Conservation (phyloP, 2,113 vertebrate species). For the Coryphaenoides rupestris region DNA sequence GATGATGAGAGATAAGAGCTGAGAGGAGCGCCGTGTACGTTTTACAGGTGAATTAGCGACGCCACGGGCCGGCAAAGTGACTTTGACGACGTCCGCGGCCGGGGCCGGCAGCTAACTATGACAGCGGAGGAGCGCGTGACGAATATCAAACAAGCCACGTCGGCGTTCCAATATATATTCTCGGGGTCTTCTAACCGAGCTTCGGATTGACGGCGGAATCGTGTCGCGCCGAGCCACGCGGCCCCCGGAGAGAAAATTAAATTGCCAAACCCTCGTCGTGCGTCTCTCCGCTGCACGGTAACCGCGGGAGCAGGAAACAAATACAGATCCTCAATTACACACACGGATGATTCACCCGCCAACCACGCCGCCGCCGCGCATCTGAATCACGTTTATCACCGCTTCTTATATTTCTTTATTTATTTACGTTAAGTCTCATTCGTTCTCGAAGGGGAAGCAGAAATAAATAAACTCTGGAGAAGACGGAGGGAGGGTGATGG, state of each 20-base stretch:
- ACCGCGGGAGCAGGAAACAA: slow-evolving; percentile 43
- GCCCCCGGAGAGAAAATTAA: slow-evolving; percentile 20
- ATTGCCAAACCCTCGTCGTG: no score
- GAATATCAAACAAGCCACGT: neutral
- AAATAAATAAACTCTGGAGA: slow-evolving; percentile 4
- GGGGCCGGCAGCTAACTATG: no score
- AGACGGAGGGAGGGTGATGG: neutral
- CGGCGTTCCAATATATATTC: neutral
- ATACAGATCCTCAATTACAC: slow-evolving; percentile 47
- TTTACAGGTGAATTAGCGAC: no score
- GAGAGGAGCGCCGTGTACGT: no score
- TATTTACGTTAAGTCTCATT: neutral
- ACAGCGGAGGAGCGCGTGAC: no score
- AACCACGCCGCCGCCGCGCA: slow-evolving; percentile 33
- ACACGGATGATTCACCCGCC: slow-evolving; percentile 37
- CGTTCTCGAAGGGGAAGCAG: neutral
- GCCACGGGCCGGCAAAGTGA: no score
- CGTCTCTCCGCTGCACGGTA: no score
- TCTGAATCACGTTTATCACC: slow-evolving; percentile 38
- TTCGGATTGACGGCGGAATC: slow-evolving; percentile 8
- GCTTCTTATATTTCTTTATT: neutral
- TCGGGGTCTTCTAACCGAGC: neutral
- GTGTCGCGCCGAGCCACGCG: slow-evolving; percentile 3
- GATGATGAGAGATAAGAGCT: no score
- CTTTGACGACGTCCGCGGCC: no score